Conservation (phyloP, 64 coral and sea anemone genomes). For the Anthopleura sola region DNA sequence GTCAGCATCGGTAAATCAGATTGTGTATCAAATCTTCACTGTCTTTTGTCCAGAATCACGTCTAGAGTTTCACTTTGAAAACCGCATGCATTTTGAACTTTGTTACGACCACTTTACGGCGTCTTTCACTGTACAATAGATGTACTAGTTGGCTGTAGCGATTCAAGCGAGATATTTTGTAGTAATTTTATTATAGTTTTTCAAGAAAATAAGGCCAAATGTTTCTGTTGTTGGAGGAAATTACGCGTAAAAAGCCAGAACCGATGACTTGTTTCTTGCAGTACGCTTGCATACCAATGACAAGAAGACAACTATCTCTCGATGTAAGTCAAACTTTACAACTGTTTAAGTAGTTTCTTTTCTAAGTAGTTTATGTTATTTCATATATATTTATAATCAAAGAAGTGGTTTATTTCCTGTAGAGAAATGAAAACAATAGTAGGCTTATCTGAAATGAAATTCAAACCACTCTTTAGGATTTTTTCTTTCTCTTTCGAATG, state of each 20-base stretch:
- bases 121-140: neutral
- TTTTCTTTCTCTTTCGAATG: neutral
- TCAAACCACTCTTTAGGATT: neutral
- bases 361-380: neutral
- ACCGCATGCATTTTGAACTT: neutral
- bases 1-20: conserved; percentile 10
- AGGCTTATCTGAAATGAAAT: neutral
- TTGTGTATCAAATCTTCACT: neutral
- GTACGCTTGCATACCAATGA: neutral
- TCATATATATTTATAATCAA: neutral
- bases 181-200: neutral
- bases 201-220: neutral
- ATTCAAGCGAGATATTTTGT: neutral
- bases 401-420: neutral
- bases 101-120: neutral
- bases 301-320: neutral
- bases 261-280: neutral
- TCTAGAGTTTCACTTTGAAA: conserved; percentile 1
- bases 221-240: neutral
- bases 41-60: neutral
- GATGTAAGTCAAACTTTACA: neutral
- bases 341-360: neutral
- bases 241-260: neutral
- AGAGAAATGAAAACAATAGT: neutral
- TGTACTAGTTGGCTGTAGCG: neutral